These are phyloP conservation scores for Drosophila mojavensis DNA, from an alignment of 1,140 invertebrate genomes.

Conservation along the genomic window DNA sequence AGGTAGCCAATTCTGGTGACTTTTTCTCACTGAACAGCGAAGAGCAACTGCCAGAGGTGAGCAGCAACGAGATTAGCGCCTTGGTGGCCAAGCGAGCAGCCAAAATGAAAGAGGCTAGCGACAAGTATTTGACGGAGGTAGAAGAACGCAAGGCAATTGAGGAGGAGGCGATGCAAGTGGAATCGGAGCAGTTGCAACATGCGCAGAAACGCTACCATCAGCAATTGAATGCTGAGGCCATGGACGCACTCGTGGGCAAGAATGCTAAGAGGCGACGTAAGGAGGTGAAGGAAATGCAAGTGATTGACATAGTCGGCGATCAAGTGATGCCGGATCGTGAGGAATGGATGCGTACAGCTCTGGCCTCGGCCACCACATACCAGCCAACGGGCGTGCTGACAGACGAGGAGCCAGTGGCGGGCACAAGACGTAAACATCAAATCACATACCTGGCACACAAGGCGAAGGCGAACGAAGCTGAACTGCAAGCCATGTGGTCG, in stretches of 20 bases:
- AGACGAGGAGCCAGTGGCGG: constrained; percentile 87
- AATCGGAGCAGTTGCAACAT: constrained; percentile 41
- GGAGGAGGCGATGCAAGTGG: constrained; percentile 30
- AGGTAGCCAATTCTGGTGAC: constrained; percentile 78
- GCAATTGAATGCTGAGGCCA: constrained; percentile 58
- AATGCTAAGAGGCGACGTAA: constrained; percentile 83
- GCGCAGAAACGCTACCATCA: constrained; percentile 68
- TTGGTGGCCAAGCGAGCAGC: constrained; percentile 77
- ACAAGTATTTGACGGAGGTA: constrained; percentile 51
- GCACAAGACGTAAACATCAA: constrained; percentile 95
- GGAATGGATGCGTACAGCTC: constrained; percentile 92
- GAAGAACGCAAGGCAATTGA: constrained; percentile 30
- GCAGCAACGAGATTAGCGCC: constrained; percentile 71
- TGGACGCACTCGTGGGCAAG: constrained; percentile 77
- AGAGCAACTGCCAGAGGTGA: constrained; percentile 75
- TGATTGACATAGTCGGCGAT: constrained; percentile 93
- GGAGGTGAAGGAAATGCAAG: constrained; percentile 85
- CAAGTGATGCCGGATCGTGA: constrained; percentile 91
- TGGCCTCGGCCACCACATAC: constrained; percentile 89
- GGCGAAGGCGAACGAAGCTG: constrained; percentile 96
- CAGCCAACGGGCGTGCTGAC: constrained; percentile 77
- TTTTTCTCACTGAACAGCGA: constrained; percentile 85
- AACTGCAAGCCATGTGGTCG: constrained; percentile 97
- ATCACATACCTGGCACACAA: constrained; percentile 97
- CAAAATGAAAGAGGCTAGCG: constrained; percentile 64